Conservation (phyloP, 2,797 vertebrate species). For the Enteromius thamalakanensis region DNA sequence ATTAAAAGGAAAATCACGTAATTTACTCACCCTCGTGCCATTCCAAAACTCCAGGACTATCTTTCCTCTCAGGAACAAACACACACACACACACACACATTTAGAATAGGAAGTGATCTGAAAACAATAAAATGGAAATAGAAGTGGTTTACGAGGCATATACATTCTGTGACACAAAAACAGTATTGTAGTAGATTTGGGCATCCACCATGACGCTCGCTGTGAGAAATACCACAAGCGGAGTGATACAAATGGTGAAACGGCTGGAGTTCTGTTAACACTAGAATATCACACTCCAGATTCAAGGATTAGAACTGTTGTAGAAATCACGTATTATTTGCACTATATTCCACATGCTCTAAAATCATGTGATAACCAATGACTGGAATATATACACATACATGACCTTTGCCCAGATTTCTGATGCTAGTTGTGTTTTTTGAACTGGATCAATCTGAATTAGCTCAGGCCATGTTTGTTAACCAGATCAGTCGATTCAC, state of each 20-base stretch:
- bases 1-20: background rate
- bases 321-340: too few relatives aligned
- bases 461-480: too few relatives aligned
- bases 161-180: background rate
- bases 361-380: conserved; percentile 2
- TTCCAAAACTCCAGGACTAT: background rate
- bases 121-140: background rate
- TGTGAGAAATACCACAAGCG: background rate
- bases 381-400: background rate
- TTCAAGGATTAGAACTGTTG: too few relatives aligned
- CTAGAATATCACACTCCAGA: too few relatives aligned
- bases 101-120: background rate
- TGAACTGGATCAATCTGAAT: background rate
- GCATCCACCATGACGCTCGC: background rate
- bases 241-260: background rate
- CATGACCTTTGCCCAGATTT: background rate
- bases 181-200: background rate
- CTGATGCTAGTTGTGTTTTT: background rate
- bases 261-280: background rate
- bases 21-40: background rate
- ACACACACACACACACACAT: background rate
- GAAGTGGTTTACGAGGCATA: background rate
- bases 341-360: background rate
- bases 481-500: background rate
- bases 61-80: conserved; percentile 3